Evolutionary conservation across 1,140 invertebrate species (phyloP).

Genomic region (Drosophila asahinai): DNA sequence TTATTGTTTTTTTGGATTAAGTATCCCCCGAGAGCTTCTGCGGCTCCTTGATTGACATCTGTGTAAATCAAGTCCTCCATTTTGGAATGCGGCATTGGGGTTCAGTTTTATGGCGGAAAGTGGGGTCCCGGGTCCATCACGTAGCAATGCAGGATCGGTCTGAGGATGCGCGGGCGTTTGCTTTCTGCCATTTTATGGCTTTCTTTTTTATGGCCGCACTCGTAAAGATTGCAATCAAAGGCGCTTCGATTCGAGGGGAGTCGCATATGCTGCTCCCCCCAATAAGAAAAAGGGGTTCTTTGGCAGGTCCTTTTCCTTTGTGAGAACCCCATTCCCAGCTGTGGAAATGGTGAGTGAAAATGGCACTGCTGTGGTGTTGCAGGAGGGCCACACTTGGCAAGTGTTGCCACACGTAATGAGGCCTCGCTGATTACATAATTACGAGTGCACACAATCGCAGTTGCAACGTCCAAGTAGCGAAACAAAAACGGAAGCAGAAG

Average conservation of each 20-base stretch:
- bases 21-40: not conserved
- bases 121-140: slow-evolving; percentile 23
- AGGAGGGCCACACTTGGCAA: slow-evolving; percentile 32
- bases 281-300: not conserved
- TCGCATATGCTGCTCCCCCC: not conserved
- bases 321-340: not conserved
- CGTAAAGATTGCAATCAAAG: slow-evolving; percentile 52
- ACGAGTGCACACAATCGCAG: slow-evolving; percentile 67
- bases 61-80: slow-evolving; percentile 24
- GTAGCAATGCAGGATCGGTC: slow-evolving; percentile 46
- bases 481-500: slow-evolving; percentile 56
- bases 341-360: slow-evolving; percentile 13
- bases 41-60: not conserved
- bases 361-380: slow-evolving; percentile 9
- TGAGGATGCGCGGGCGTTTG: slow-evolving; percentile 17
- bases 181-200: slow-evolving; percentile 40
- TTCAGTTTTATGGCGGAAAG: not conserved
- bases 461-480: slow-evolving; percentile 37
- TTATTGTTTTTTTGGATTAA: not conserved
- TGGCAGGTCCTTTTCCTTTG: not conserved
- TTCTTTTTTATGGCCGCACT: slow-evolving; percentile 44
- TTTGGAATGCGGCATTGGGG: slow-evolving; percentile 7
- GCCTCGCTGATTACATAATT: slow-evolving; percentile 75
- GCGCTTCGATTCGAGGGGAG: slow-evolving; percentile 34
- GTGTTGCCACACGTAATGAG: slow-evolving; percentile 75